Conservation (phyloP, 2,888 invertebrate species). For the Glaucopsyche alexis region DNA sequence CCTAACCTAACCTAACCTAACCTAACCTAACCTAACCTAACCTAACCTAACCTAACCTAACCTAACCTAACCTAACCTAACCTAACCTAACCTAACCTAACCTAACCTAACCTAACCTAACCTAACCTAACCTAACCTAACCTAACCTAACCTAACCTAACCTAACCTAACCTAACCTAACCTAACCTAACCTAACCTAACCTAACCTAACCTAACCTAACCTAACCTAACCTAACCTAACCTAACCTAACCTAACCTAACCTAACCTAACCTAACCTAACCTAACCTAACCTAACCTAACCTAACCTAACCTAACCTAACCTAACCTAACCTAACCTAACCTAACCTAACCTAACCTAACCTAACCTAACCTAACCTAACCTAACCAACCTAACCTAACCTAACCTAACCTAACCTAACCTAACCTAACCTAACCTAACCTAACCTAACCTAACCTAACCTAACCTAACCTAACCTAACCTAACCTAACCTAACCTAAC, state of each 20-base stretch:
- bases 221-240: constrained; percentile 37
- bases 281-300: constrained; percentile 39
- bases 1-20: constrained; percentile 34
- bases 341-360: constrained; percentile 37
- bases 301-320: constrained; percentile 37
- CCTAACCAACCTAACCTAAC: constrained; percentile 36
- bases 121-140: constrained; percentile 39
- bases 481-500: constrained; percentile 34
- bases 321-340: constrained; percentile 37
- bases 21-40: constrained; percentile 35
- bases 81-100: constrained; percentile 38
- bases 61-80: constrained; percentile 37
- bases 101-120: constrained; percentile 38
- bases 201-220: constrained; percentile 37
- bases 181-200: constrained; percentile 37
- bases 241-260: constrained; percentile 36
- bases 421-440: constrained; percentile 36
- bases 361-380: constrained; percentile 36
- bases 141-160: constrained; percentile 38
- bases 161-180: constrained; percentile 28
- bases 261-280: constrained; percentile 39
- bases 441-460: constrained; percentile 40
- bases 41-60: constrained; percentile 34
- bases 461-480: constrained; percentile 34
- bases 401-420: constrained; percentile 40